Evolutionary conservation across 2,113 vertebrate genomes (phyloP), one percentile per base, ranked within the genome.

Genomic region (Sus scrofa): DNA sequence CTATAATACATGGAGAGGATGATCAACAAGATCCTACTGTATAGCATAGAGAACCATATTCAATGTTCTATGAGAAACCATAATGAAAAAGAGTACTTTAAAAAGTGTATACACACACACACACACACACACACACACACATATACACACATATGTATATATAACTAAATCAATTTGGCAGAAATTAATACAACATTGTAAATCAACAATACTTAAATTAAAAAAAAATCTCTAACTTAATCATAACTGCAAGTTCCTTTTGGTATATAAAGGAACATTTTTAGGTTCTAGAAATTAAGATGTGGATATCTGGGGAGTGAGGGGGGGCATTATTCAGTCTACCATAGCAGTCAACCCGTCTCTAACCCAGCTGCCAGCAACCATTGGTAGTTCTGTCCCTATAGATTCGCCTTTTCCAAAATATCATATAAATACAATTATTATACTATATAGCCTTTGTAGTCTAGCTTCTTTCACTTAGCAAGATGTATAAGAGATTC

Each of bases 261-360:
- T 90, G 24, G 14, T 50, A 86, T 65, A 58, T 20, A 86, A 71
- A 19, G 24, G 65, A 92, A 92, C 15, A 92, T n/a, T 70, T 83
- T 73, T 34, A 85, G 30, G n/a, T 95, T 93, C 58, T 78, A 87
- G 54, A 93, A 86, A 94, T 60, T 77, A 94, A 39, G 7, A 89
- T 82, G 18, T 67, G 11, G 67, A 22, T 37, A 34, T 86, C 26
- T 81, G 44, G 44, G 44, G 44, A 44, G 12, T 67, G 30, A 14
- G 14, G 15, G 62, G 30, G 22, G 16, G 4, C 32, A 86, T 50
- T 92, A 62, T 86, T 92, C 26, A 90, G 62, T 5, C 37, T 75
- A 19, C 32, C 56, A 58, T 2, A 83, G n/a, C 39, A 79, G 50
- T 68, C 37, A 95, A 88, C 26, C 2, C 56, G 44, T 85, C 32